These are phyloP conservation scores for Berghia stephanieae DNA, from an alignment of 1,140 invertebrate genomes.

Conservation along the genomic window DNA sequence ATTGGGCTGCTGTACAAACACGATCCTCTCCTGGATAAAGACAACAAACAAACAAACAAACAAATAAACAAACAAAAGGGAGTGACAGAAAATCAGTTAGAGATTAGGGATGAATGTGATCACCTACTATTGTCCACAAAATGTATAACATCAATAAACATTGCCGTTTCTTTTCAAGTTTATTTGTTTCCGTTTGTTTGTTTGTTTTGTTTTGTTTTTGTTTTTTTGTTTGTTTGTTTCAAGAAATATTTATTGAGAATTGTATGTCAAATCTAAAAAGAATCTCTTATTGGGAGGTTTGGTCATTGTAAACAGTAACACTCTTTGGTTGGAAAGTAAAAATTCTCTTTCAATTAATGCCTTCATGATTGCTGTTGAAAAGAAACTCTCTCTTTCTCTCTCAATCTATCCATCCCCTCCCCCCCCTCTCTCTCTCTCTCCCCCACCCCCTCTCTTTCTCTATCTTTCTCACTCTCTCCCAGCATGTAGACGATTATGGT, in stretches of 20 bases:
- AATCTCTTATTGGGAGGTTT: not conserved
- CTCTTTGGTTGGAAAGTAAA: not conserved
- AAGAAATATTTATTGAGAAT: not conserved
- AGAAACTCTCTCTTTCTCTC: not conserved
- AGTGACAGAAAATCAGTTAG: too few relatives aligned
- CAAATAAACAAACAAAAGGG: not conserved
- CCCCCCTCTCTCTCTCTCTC: not conserved
- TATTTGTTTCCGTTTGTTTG: too few relatives aligned
- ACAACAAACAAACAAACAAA: not conserved
- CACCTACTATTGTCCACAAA: too few relatives aligned
- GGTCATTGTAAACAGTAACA: not conserved
- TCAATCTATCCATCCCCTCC: not conserved
- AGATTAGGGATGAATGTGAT: too few relatives aligned
- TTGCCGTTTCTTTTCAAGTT: too few relatives aligned
- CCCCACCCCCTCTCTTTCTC: not conserved
- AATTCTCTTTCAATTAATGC: not conserved
- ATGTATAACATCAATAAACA: not conserved
- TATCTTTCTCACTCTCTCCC: not conserved
- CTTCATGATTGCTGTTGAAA: not conserved
- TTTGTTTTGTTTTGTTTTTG: not conserved
- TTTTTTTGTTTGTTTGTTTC: not conserved
- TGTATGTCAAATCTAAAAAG: not conserved
- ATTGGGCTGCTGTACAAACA: slow-evolving; percentile 57
- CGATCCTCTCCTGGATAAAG: slow-evolving; percentile 54
- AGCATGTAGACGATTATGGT: too few relatives aligned